Base-by-base conservation (phyloP, 2,113 vertebrate species). In the Amia ocellicauda region DNA sequence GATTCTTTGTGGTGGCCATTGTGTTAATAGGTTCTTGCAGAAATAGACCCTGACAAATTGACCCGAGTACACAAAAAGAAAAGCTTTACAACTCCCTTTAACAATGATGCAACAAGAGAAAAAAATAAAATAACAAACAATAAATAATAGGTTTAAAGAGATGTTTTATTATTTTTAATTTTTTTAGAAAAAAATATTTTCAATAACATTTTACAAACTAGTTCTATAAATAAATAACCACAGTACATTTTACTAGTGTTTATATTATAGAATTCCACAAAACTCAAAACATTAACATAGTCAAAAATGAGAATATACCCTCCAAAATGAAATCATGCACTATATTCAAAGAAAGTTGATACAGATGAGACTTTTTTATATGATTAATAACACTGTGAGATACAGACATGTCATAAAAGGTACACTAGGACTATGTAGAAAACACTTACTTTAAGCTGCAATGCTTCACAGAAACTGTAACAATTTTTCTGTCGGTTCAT, bases 271-370 rank as follows among this genome's bases (percentile, higher is more conserved):
- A 83, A 88, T 80, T 77, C 82, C 81, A 89, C 86, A 81, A 82
- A 83, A 86, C 86, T 66, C 72, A 81, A 73, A 90, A 85, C 77
- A 83, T 78, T 82, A 88, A 77, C 78, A 78, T 76, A 71, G 78
- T 80, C 72, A 77, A 77, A 78, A 75, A 69, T 60, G 56, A 75
- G 78, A 72, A 71, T 78, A 84, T 78, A n/a, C 73, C 63, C 79
- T 85, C 71, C 61, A 63, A 80, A 68, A 83, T 86, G 87, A 82
- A 87, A 80, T 89, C 92, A 95, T 95, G 94, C 93, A 91, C 85
- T 85, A 86, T 78, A 78, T 86, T 62, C 74, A 71, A 67, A 82
- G 68, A 72, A 72, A 70, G 69, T 56, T 52, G 70, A 72, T 80
- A 78, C 77, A 75, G 83, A 79, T 80, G 67, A n/a, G 75, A 79